Percentiles rank a stretch among this genome's conserved stretches.
phyloP scores from a whole-genome alignment of 2,888 invertebrate species.

The Merodon equestris region DNA sequence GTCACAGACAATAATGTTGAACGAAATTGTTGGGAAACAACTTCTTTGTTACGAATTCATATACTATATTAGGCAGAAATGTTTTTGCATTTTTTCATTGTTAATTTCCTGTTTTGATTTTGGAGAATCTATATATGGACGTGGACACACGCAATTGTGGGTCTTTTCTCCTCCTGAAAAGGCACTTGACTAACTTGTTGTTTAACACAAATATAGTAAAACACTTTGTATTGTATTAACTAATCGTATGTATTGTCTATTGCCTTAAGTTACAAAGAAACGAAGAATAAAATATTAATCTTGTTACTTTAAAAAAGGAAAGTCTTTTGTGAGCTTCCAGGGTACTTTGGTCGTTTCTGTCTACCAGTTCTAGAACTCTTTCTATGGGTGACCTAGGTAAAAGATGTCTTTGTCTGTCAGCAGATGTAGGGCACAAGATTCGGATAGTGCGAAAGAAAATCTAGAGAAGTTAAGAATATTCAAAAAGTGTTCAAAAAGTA shows the following conservation, averaged over 20 bases:
- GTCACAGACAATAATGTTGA: conserved; percentile 64
- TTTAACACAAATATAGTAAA: conserved; percentile 6
- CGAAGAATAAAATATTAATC: conserved; percentile 42
- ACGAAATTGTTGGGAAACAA: conserved; percentile 59
- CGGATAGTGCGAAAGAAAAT: too few species aligned
- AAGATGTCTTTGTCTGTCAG: too few species aligned
- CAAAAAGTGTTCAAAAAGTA: too few species aligned
- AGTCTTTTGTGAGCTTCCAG: neutral
- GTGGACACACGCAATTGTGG: conserved; percentile 25
- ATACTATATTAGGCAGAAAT: conserved; percentile 47
- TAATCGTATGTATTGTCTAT: conserved; percentile 30
- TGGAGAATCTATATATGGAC: conserved; percentile 31
- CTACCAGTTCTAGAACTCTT: too few species aligned
- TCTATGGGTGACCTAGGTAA: too few species aligned
- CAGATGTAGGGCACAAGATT: too few species aligned
- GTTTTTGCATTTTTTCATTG: conserved; percentile 53
- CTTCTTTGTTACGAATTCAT: conserved; percentile 8
- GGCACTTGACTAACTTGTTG: conserved; percentile 8
- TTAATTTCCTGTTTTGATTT: neutral
- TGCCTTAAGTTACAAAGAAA: conserved; percentile 29
- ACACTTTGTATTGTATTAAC: conserved; percentile 23
- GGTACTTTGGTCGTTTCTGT: too few species aligned
- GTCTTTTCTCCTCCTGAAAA: conserved; percentile 11
- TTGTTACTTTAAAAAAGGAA: conserved; percentile 24
- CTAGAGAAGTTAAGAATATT: too few species aligned